Base-by-base conservation (phyloP, 1,140 invertebrate genomes). In the Drosophila miranda region DNA sequence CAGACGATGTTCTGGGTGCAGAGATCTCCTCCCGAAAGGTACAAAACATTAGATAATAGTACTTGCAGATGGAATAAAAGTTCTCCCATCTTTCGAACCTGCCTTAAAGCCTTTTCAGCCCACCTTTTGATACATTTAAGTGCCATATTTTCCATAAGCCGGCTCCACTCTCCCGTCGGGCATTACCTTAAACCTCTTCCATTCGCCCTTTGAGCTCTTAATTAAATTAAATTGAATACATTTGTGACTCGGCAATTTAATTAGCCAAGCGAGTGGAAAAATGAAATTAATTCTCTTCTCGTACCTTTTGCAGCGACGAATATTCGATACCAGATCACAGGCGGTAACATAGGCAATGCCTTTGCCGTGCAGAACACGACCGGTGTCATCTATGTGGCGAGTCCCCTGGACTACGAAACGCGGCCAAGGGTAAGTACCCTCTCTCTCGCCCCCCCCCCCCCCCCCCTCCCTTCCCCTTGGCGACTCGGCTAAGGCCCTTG, bases 261-360 rank as follows among this genome's bases (percentile, higher is more conserved):
- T 68, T 68, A 68, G 21, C 11, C 16, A 34, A 7, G n/a, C 30
- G 13, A 2, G 21, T 30, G 16, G 53, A 59, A 5, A 43, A 26
- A 45, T 46, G 49, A 48, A 57, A 43, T 14, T 26, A 14, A 63
- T 44, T 38, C 19, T 45, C 52, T 34, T 21, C 49, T 43, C 7
- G 52, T 7, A 55, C 21, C 67, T n/a, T 41, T 92, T 93, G n/a
- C 92, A 95, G 95, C 94, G 74, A 95, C 95, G 75, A 93, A 93
- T 90, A 94, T 96, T 91, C 93, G 94, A 75, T 96, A 96, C 92
- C 94, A 95, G 91, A 96, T 96, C 74, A 95, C 94, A 61, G 93
- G 94, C 89, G 95, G 95, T 83, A 96, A 96, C 92, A 93, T 95
- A 84, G 95, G 94, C 62, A 95, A 95, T 81, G 94, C 95, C 19